Evolutionary conservation across 1,140 invertebrate genomes (phyloP), one percentile per base, ranked within the genome.

Genomic region (Papilio aristodemus): DNA sequence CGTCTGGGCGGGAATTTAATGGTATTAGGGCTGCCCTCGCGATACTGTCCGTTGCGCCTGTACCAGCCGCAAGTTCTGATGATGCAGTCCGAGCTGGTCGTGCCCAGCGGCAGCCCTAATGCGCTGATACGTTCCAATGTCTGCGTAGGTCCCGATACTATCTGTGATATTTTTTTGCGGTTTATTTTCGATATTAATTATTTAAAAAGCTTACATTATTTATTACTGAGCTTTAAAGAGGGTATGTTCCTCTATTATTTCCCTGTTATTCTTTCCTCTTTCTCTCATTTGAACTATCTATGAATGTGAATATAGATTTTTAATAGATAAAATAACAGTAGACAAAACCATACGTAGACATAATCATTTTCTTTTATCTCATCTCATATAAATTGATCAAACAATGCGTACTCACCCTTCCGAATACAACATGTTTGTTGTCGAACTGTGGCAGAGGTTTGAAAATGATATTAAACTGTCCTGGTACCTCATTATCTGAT

Each of bases 391-490:
- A 3, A 32, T 32, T 6, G 6, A 32, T 32, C 2, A 32, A 32
- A 32, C 14, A 14, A 13, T 32, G 41, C 1, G 38, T 71, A 84
- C 82, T 88, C 73, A 91, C 89, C 68, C 91, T 82, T n/a, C 91
- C 91, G 72, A 92, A 92, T 5, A 92, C 91, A 0, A 90, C 85
- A 57, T 91, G 79, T 68, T 88, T 91, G 1, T 85, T 86, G 67
- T 92, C 83, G 25, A 92, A 83, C 60, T 91, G 88, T 11, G 89
- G 83, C 60, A 92, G 73, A 3, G 91, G 89, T 58, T 91, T 92
- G 70, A 92, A 92, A 63, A 90, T 88, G 5, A 92, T 90, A 72
- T 92, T 92, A 68, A 91, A 91, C 37, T 90, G 89, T 2, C 89
- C 91, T 19, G 71, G 82, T 14, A 89, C 84, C 72, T 89, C 85